phyloP scores from a whole-genome alignment of 2,113 vertebrate genomes.

The Catharus fuscescens region DNA sequence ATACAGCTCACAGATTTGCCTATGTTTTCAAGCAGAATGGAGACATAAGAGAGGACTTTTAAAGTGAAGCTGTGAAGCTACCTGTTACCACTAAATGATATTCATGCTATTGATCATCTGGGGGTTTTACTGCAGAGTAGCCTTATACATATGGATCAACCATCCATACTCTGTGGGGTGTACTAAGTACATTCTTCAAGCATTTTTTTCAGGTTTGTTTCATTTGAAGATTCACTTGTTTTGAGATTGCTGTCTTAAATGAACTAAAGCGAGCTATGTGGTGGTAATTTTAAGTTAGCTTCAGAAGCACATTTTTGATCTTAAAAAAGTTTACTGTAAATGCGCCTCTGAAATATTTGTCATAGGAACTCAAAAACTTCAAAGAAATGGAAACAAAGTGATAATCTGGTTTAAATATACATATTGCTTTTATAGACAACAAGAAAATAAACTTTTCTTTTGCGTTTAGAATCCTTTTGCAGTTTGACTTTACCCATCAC shows the following conservation, averaged over 20 bases:
- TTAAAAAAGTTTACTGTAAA: background rate
- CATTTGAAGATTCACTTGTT: background rate
- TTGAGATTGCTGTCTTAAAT: background rate
- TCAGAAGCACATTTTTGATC: background rate
- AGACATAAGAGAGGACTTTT: background rate
- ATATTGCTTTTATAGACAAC: background rate
- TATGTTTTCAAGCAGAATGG: background rate
- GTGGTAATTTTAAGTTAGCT: background rate
- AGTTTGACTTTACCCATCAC: background rate
- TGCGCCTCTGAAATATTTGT: background rate
- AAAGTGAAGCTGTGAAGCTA: background rate
- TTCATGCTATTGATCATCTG: background rate
- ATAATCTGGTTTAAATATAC: background rate
- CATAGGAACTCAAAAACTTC: background rate
- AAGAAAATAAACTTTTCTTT: background rate
- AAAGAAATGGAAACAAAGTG: background rate
- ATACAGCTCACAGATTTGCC: background rate
- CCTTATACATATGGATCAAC: background rate
- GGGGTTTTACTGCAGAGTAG: background rate
- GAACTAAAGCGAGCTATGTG: background rate
- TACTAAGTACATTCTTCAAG: background rate
- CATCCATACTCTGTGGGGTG: background rate
- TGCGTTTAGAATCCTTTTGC: background rate
- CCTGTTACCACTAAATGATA: rapidly evolving
- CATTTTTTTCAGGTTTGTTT: background rate